phyloP scores from a whole-genome alignment of 1,140 invertebrate species.

The Arion vulgaris region DNA sequence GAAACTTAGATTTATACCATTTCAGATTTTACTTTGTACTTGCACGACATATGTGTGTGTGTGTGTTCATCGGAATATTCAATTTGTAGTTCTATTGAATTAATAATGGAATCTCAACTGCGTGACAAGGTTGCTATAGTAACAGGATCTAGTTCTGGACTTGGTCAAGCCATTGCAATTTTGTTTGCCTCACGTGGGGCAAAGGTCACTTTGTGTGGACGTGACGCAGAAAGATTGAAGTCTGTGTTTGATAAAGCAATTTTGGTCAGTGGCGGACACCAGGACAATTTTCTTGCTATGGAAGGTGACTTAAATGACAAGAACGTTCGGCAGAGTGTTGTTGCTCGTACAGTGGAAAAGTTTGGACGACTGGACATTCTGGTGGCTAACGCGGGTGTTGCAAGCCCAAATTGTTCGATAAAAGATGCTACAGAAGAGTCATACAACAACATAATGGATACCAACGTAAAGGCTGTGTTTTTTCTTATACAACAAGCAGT shows the following conservation, averaged over 20 bases:
- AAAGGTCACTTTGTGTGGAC: constrained; percentile 20
- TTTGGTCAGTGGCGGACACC: neutral
- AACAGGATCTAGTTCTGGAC: constrained; percentile 19
- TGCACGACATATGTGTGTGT: too few relatives aligned
- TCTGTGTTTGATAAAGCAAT: neutral
- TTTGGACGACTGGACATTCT: constrained; percentile 21
- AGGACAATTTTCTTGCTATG: neutral
- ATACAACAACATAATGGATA: constrained; percentile 1
- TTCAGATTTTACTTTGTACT: too few relatives aligned
- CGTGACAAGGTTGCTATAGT: constrained; percentile 10
- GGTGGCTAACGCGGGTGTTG: constrained; percentile 12
- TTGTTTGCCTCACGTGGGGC: constrained; percentile 3
- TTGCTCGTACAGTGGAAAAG: neutral
- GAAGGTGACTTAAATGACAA: neutral
- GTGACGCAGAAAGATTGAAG: neutral
- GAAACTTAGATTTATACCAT: too few relatives aligned
- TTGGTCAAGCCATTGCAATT: constrained; percentile 16
- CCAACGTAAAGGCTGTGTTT: constrained; percentile 15
- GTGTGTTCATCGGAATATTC: too few relatives aligned
- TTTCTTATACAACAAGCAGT: constrained; percentile 18
- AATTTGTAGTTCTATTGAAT: too few relatives aligned
- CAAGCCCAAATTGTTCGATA: neutral
- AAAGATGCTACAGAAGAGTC: neutral
- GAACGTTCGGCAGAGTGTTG: neutral
- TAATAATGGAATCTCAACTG: neutral